phyloP scores from a whole-genome alignment of 2,888 invertebrate genomes.

The Clistopyga incitator region DNA sequence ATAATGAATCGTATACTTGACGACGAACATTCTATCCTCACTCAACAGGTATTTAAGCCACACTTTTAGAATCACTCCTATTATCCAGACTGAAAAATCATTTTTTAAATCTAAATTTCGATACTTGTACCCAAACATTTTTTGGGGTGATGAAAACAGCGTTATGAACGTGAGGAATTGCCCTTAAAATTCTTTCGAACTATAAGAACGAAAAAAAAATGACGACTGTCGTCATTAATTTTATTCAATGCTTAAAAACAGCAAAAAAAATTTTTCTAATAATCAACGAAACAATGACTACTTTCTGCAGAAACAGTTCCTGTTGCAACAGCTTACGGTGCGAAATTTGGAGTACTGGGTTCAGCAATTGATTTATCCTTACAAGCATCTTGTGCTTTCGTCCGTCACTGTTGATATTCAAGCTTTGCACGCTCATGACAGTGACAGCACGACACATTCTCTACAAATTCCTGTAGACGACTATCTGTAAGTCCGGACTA shows the following conservation, averaged over 20 bases:
- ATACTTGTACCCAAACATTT: no score
- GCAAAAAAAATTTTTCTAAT: not conserved
- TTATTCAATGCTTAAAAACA: not conserved
- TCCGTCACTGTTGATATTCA: slow-evolving; percentile 82
- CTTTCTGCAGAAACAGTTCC: slow-evolving; percentile 80
- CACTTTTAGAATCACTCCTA: not conserved
- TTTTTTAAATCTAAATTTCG: not conserved
- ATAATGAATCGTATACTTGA: slow-evolving; percentile 89
- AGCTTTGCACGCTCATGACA: slow-evolving; percentile 76
- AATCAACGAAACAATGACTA: slow-evolving; percentile 10
- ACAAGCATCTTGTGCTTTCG: slow-evolving; percentile 80
- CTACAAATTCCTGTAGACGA: slow-evolving; percentile 80
- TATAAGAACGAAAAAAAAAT: no score
- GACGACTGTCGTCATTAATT: no score
- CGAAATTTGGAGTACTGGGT: slow-evolving; percentile 83
- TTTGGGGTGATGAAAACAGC: no score
- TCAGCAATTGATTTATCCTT: slow-evolving; percentile 75
- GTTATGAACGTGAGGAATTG: no score
- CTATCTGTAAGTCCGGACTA: slow-evolving; percentile 75
- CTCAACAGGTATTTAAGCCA: slow-evolving; percentile 87
- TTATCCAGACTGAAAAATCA: slow-evolving; percentile 5
- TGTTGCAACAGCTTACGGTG: slow-evolving; percentile 82
- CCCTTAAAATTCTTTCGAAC: no score
- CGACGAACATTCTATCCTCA: slow-evolving; percentile 89
- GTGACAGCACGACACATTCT: slow-evolving; percentile 76